Evolutionary conservation across 2,797 vertebrate species (phyloP).

Genomic region (Sebastes minor): DNA sequence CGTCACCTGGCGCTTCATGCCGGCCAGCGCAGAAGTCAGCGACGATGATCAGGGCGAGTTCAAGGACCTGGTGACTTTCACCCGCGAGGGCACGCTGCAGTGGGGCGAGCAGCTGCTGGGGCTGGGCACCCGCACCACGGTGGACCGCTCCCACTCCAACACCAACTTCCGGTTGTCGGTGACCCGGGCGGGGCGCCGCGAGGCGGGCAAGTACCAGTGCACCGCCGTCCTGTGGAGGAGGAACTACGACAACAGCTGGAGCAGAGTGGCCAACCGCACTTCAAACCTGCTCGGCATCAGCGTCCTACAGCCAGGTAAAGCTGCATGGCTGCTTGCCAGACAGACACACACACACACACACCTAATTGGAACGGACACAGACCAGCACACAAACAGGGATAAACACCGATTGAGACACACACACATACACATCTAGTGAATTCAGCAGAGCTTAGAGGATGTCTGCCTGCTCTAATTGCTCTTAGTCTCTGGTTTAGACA

Average conservation of each 20-base stretch:
- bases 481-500: slow-evolving; percentile 71
- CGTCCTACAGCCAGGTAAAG: slow-evolving; percentile 91
- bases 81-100: slow-evolving; percentile 91
- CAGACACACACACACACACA: slow-evolving; percentile 33
- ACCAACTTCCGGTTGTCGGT: slow-evolving; percentile 95
- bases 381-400: slow-evolving; percentile 39
- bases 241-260: slow-evolving; percentile 93
- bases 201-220: slow-evolving; percentile 96
- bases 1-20: slow-evolving; percentile 95
- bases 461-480: slow-evolving; percentile 73
- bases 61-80: slow-evolving; percentile 95
- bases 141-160: slow-evolving; percentile 92
- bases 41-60: slow-evolving; percentile 75
- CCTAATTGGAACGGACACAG: slow-evolving; percentile 48
- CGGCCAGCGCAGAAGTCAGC: slow-evolving; percentile 66
- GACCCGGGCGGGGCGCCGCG: slow-evolving; percentile 90
- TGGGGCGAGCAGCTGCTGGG: slow-evolving; percentile 89
- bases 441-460: slow-evolving; percentile 63
- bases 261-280: slow-evolving; percentile 88
- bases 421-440: slow-evolving; percentile 25
- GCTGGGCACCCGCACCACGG: slow-evolving; percentile 91
- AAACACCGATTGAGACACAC: slow-evolving; percentile 29
- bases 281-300: slow-evolving; percentile 97
- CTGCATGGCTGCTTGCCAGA: slow-evolving; percentile 16
- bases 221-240: slow-evolving; percentile 91